A percentile compares a stretch with the other conserved stretches of the same genome.
phyloP scores from a whole-genome alignment of 2,113 vertebrate species.

The Vicugna pacos region DNA sequence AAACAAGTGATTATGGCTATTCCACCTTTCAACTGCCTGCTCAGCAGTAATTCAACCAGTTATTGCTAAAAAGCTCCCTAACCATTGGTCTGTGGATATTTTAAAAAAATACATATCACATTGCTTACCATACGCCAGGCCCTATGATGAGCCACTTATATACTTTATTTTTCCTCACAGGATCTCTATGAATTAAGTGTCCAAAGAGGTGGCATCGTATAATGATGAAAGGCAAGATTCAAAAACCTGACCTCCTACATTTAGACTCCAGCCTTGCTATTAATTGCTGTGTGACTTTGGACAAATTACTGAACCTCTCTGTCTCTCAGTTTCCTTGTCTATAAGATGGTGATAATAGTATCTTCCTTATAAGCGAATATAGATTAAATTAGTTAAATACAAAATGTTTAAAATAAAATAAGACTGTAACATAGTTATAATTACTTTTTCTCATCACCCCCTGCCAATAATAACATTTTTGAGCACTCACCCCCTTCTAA shows the following conservation, averaged over 20 bases:
- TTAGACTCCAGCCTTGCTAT: background rate
- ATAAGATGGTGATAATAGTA: background rate
- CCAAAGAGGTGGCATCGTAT: background rate
- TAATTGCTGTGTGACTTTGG: background rate
- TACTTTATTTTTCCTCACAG: constrained; percentile 28
- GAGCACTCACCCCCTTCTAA: background rate
- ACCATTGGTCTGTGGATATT: background rate
- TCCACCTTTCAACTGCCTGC: constrained; percentile 27
- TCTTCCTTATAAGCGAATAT: background rate
- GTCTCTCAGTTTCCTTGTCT: background rate
- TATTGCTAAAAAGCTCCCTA: constrained; percentile 13
- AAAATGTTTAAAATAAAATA: background rate
- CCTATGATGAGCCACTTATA: background rate
- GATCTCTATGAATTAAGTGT: background rate
- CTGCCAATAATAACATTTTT: background rate
- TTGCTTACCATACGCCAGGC: background rate
- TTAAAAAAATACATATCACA: background rate
- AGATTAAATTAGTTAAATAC: background rate
- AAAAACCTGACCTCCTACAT: background rate
- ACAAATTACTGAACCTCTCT: background rate
- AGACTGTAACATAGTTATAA: background rate
- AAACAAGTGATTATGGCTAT: constrained; percentile 11
- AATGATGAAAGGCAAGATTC: background rate
- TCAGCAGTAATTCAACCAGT: constrained; percentile 60
- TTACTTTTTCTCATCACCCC: background rate